Evolutionary conservation across 2,888 invertebrate species (phyloP), one percentile per base, ranked within the genome.

Genomic region (Norana najaformis): DNA sequence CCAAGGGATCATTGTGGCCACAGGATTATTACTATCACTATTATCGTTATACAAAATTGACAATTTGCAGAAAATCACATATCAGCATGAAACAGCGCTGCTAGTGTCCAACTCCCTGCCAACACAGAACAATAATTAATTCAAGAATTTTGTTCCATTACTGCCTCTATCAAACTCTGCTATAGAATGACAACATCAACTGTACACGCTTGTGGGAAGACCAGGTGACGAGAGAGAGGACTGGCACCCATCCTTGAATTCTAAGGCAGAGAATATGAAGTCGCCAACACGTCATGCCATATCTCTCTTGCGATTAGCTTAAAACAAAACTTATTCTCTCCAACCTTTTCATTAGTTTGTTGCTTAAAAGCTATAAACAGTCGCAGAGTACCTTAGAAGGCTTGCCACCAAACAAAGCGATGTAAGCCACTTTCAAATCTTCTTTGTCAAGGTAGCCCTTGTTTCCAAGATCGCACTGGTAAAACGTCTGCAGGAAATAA

Each of bases 371-470:
- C 23, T 23, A 8, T 5, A 47, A 23, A 23, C 47, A 8, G 41
- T 47, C 23, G 47, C 47, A 47, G 6, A 85, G n/a, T 92, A 94
- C 94, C 93, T 94, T 94, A 13, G 94, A 94, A 89, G 94, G 94
- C 92, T 94, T 94, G 90, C 94, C 94, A 89, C 94, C 94, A 92
- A 94, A 93, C 88, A 94, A 85, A 88, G 93, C 93, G 18, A 94
- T 92, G 36, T 93, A 89, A 18, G 94, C 94, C 23, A 94, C 92
- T 92, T 94, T 94, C 30, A 94, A 47, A 90, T 94, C 94, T 91
- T 93, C 92, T 91, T 93, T 92, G 23, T 90, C 92, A 37, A 94
- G 91, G 90, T 92, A 94, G 0, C 93, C 93, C 91, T 93, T 94
- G 34, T 91, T 91, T 20, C 91, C 92, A 90, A 91, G 91, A 92